Evolutionary conservation across 1,140 invertebrate genomes (phyloP), one percentile per base, ranked within the genome.

Genomic region (Theocolax elegans): DNA sequence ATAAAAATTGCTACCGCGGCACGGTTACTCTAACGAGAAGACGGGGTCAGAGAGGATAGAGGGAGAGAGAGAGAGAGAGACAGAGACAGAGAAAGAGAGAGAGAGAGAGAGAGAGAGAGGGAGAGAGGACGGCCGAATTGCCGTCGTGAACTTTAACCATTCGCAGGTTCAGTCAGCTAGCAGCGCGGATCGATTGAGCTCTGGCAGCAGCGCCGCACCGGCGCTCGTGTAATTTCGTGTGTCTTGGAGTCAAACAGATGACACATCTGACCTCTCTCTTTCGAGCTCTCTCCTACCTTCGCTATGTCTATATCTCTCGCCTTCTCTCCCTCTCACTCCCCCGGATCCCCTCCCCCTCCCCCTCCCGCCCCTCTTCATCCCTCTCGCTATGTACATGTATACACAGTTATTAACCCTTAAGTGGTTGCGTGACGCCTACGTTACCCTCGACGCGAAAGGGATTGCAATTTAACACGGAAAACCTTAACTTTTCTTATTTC

Each of bases 111-210:
- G 48, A 56, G 60, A 42, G 53, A 35, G 60, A 40, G 68, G 48
- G 67, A 25, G 23, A 63, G 63, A 42, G 21, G 35, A 42, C 17
- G 42, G 19, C 25, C 17, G 54, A 77, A 62, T 68, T 44, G 56
- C 48, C 56, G 56, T 62, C 67, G 66, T 68, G 67, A 68, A 68
- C 46, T 68, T 62, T 53, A 60, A 62, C 44, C 67, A 68, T 53
- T 68, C 58, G 46, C 46, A 62, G 58, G 25, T 68, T 68, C 66
- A 67, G 66, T 40, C 53, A 48, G 29, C 25, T 21, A 58, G 29
- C 35, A 35, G 21, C 29, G 21, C 31, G 65, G 54, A 67, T 59
- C 54, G 65, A 59, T 67, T 59, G 65, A 56, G 64, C 51, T 56
- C 64, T 54, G 35, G 31, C 21, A 42, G 15, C 7, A 66, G 51